Conservation (phyloP, 1,140 invertebrate species). For the Mya arenaria region DNA sequence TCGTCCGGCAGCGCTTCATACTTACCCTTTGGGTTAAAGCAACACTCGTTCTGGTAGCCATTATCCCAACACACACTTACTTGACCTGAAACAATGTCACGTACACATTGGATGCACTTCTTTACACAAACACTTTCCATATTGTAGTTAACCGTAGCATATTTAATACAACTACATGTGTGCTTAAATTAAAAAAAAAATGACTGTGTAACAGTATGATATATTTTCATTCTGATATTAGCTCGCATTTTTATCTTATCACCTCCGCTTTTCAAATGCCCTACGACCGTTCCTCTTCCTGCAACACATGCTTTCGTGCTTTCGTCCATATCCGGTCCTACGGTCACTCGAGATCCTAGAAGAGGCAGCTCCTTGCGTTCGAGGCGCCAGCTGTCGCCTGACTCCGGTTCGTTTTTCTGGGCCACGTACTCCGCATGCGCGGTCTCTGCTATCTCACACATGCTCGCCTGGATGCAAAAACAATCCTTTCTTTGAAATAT, state of each 20-base stretch:
- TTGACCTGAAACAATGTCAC: constrained; percentile 5
- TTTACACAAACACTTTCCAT: too few relatives aligned
- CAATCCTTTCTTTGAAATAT: too few relatives aligned
- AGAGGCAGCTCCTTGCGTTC: neutral
- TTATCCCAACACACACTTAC: constrained; percentile 23
- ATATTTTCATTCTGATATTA: too few relatives aligned
- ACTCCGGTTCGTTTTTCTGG: neutral
- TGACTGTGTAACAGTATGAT: too few relatives aligned
- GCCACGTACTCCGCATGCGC: neutral
- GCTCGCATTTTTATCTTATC: too few relatives aligned
- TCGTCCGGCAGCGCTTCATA: constrained; percentile 17
- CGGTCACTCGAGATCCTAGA: neutral
- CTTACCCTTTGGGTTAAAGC: neutral
- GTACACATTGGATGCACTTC: too few relatives aligned
- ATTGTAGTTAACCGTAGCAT: too few relatives aligned
- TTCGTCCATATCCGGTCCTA: neutral
- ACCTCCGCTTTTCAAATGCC: too few relatives aligned
- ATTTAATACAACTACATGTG: too few relatives aligned
- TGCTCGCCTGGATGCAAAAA: too few relatives aligned
- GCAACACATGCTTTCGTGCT: neutral
- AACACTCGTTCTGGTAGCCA: neutral
- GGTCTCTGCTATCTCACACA: neutral
- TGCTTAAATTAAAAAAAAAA: too few relatives aligned
- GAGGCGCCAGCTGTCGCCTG: neutral
- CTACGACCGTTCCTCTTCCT: neutral